Percentiles rank a stretch among this genome's conserved stretches.
Conservation (phyloP, 2,113 vertebrate genomes). For the Lepus timidus region DNA sequence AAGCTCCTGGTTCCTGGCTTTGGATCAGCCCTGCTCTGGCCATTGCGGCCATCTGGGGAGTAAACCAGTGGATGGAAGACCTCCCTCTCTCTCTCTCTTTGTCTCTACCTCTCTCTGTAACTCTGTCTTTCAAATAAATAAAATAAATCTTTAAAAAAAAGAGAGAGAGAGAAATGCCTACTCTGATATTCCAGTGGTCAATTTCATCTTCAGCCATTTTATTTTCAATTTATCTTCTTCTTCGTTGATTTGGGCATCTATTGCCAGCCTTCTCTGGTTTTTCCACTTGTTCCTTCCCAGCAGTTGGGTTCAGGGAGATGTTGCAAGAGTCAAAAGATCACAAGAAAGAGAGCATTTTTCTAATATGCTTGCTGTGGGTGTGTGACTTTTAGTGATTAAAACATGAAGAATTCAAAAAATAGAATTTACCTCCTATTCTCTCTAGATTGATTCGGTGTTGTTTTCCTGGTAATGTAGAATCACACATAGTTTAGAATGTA, state of each 20-base stretch:
- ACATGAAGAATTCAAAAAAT: background rate
- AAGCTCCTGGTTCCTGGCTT: too few relatives aligned
- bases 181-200: background rate
- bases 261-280: background rate
- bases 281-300: background rate
- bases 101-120: too few relatives aligned
- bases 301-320: background rate
- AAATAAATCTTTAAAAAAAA: background rate
- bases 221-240: background rate
- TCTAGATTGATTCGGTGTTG: background rate
- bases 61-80: too few relatives aligned
- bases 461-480: background rate
- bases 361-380: background rate
- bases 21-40: too few relatives aligned
- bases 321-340: background rate
- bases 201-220: background rate
- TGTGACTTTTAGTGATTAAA: conserved; percentile 38
- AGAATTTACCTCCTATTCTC: background rate
- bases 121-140: too few relatives aligned
- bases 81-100: too few relatives aligned
- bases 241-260: background rate
- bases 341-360: background rate
- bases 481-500: background rate
- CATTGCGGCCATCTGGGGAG: too few relatives aligned
- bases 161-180: conserved; percentile 12